These are phyloP conservation scores for Mirza zaza DNA, from an alignment of 2,113 vertebrate species.

Conservation along the genomic window DNA sequence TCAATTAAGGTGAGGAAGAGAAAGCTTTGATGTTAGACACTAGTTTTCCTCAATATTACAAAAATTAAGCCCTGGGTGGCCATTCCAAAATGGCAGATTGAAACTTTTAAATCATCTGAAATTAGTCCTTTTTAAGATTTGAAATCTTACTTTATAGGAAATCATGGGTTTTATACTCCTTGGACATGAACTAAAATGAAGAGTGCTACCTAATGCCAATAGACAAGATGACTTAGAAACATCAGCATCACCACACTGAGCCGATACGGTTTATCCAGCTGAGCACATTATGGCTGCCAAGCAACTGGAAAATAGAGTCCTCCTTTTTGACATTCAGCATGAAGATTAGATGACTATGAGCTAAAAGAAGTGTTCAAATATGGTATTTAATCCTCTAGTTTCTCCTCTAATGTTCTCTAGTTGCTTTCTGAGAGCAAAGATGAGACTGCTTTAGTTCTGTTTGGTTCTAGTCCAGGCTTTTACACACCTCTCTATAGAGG, in stretches of 20 bases:
- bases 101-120: not conserved
- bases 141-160: not conserved
- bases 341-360: not conserved
- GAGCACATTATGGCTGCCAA: not conserved
- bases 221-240: not conserved
- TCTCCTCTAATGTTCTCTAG: slow-evolving; percentile 76
- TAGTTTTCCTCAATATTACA: not conserved
- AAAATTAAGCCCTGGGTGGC: not conserved
- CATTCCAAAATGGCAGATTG: not conserved
- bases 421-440: slow-evolving; percentile 93
- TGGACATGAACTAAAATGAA: not conserved
- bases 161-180: not conserved
- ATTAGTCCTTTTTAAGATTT: not conserved
- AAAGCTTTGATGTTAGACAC: not conserved
- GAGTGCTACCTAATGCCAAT: not conserved
- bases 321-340: not conserved
- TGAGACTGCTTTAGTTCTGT: slow-evolving; percentile 88
- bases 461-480: slow-evolving; percentile 81
- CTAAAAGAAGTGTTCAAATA: slow-evolving; percentile 31
- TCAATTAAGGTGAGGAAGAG: not conserved
- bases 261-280: not conserved
- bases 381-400: not conserved
- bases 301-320: not conserved
- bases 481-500: not conserved
- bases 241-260: too few species aligned